Evolutionary conservation across 2,888 invertebrate species (phyloP), one percentile per base, ranked within the genome.

Genomic region (Eupithecia insigniata): DNA sequence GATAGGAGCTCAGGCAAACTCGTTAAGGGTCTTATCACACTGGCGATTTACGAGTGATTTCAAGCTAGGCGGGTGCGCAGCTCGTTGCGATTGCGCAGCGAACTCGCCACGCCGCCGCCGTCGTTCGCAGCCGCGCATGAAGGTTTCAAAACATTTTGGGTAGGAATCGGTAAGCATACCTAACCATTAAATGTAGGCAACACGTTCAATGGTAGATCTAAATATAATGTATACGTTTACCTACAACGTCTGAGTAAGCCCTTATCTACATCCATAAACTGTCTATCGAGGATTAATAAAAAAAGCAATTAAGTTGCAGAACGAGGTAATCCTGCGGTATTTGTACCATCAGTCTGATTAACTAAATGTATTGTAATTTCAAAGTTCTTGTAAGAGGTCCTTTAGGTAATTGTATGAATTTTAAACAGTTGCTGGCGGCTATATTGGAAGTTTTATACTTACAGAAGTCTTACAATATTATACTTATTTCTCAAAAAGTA

Each of bases 301-400:
- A 71, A 43, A 62, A 69, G 62, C 55, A 62, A 71, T 36, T 66
- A 71, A 74, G 51, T 68, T 43, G 12, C 22, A 62, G 55, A 60
- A 68, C 62, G 66, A 71, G 55, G 68, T 71, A 74, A 71, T 74
- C 65, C 67, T 68, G 66, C 14, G 64, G 36, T 70, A 70, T 70
- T 60, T 16, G 43, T 70, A 34, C 62, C 66, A 65, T 62, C 51
- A 66, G 66, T 62, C 66, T 58, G 64, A 69, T 69, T 10, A 67
- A 69, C 64, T 68, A 68, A 74, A 69, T 71, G 51, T 34, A 60
- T 64, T 58, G 43, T 70, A 70, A 64, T 70, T 73, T 73, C 58
- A 66, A 69, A 73, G 51, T 39, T 69, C 60, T 46, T 46, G 65
- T 60, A 51, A 67, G 65, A 16, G 26, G 60, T 65, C 60, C 51